Conservation (phyloP, 2,888 invertebrate species). For the Sinhomidia bicolor region DNA sequence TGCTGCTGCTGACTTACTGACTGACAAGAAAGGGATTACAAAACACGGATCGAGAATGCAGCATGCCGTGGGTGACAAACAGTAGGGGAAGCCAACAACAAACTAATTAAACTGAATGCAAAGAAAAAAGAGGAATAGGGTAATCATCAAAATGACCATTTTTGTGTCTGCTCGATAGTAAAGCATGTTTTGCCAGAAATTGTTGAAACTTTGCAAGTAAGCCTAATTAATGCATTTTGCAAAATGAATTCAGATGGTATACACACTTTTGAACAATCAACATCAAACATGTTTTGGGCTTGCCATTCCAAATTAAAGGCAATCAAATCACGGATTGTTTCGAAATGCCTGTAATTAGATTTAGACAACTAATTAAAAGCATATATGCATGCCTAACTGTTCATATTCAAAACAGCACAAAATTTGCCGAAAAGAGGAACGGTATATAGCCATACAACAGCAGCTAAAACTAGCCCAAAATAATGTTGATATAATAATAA, state of each 20-base stretch:
- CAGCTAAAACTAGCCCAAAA: neutral
- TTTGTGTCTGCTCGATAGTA: neutral
- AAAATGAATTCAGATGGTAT: neutral
- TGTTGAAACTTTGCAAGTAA: neutral
- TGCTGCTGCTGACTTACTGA: neutral
- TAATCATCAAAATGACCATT: neutral
- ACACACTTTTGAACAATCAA: neutral
- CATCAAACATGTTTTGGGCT: neutral
- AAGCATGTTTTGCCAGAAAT: neutral
- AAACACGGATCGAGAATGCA: slow-evolving; percentile 8
- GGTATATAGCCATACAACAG: neutral
- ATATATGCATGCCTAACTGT: neutral
- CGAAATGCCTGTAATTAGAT: slow-evolving; percentile 17
- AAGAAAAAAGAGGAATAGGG: neutral
- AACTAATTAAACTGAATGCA: slow-evolving; percentile 50
- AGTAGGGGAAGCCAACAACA: slow-evolving; percentile 52
- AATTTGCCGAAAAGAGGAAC: neutral
- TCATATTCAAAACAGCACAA: neutral
- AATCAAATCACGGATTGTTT: slow-evolving; percentile 32
- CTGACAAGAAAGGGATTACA: slow-evolving; percentile 50
- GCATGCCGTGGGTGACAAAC: slow-evolving; percentile 18
- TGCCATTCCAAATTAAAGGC: slow-evolving; percentile 7
- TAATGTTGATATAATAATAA: neutral
- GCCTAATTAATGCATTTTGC: neutral
- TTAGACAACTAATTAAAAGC: slow-evolving; percentile 40